These are phyloP conservation scores for Mustela nigripes DNA, from an alignment of 2,113 vertebrate species.

Conservation along the genomic window DNA sequence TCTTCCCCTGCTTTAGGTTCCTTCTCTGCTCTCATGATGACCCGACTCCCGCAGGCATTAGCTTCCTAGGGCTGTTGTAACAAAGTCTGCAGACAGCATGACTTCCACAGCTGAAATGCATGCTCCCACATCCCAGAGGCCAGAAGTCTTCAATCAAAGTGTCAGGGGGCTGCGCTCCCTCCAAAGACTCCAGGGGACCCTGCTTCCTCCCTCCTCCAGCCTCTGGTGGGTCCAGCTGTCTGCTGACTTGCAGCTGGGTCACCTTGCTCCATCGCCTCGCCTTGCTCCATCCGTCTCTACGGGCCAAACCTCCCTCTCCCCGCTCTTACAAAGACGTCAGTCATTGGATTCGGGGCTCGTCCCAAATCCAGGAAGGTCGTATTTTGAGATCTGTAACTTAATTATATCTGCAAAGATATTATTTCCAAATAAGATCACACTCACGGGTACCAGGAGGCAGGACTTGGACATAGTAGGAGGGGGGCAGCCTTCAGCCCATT, in stretches of 20 bases:
- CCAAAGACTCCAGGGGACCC: fast-evolving
- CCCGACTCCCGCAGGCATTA: background rate
- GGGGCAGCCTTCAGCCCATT: background rate
- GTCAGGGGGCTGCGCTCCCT: fast-evolving
- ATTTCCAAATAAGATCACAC: background rate
- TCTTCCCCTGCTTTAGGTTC: background rate
- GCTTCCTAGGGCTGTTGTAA: background rate
- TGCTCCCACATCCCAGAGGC: background rate
- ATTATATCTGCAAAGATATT: background rate
- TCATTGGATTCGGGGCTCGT: background rate
- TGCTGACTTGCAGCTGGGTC: background rate
- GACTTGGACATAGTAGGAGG: background rate
- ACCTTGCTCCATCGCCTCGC: background rate
- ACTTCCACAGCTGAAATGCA: background rate
- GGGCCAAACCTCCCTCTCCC: background rate
- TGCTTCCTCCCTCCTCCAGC: background rate
- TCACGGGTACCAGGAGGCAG: background rate
- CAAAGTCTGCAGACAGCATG: background rate
- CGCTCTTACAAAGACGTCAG: background rate
- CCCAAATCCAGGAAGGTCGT: background rate
- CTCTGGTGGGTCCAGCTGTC: background rate
- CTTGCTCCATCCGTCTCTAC: background rate
- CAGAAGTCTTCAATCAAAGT: background rate
- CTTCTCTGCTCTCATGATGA: background rate
- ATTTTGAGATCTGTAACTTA: background rate